Percentiles rank a stretch among this genome's conserved stretches.
These are phyloP conservation scores for Macrotus californicus DNA, from an alignment of 2,113 vertebrate genomes.

Conservation along the genomic window DNA sequence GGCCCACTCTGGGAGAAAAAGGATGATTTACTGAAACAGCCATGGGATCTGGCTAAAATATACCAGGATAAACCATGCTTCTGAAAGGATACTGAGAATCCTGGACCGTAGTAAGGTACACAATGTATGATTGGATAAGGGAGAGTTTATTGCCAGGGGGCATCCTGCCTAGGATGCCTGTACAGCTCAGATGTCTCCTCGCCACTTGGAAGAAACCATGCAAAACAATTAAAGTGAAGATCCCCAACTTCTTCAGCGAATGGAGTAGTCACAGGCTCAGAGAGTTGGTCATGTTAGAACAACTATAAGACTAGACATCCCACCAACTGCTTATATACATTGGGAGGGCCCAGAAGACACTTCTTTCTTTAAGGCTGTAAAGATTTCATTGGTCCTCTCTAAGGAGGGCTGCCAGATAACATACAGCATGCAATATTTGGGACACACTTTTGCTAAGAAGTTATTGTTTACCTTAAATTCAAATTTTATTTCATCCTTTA, in stretches of 20 bases:
- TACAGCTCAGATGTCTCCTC: neutral
- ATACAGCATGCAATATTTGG: neutral
- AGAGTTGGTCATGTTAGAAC: neutral
- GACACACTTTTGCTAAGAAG: neutral
- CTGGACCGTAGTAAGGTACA: neutral
- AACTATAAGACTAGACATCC: neutral
- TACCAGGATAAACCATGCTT: neutral
- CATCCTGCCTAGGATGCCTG: neutral
- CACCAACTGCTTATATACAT: neutral
- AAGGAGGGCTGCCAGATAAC: neutral
- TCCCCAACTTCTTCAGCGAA: neutral
- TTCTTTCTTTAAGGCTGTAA: neutral
- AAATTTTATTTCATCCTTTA: neutral
- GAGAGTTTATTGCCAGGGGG: neutral
- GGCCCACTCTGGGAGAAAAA: neutral
- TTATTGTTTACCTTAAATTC: neutral
- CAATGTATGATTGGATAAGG: neutral
- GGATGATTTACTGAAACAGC: neutral
- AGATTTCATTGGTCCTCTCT: neutral
- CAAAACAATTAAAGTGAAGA: neutral
- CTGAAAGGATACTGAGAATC: neutral
- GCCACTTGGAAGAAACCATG: neutral
- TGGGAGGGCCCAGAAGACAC: neutral
- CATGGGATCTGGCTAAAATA: neutral
- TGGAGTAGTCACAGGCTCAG: neutral